These are phyloP conservation scores for Pseudoips prasinana DNA, from an alignment of 2,888 invertebrate genomes.

Conservation along the genomic window DNA sequence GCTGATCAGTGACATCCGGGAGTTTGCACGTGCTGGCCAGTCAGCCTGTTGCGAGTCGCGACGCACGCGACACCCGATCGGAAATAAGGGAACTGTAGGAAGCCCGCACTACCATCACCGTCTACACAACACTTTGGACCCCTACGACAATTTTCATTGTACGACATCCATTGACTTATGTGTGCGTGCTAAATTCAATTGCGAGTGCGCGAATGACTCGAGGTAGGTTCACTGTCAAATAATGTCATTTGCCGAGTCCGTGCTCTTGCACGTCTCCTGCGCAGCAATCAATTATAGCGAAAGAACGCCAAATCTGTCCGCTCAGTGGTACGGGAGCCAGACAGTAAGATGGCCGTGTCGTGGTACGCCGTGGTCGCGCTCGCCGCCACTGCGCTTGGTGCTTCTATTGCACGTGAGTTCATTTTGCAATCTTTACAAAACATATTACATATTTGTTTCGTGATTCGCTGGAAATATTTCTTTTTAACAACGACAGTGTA, in stretches of 20 bases:
- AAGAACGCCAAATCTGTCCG: slow-evolving; percentile 61
- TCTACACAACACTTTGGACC: slow-evolving; percentile 18
- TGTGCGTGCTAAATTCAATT: neutral
- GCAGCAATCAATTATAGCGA: slow-evolving; percentile 56
- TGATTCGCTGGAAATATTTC: too few species aligned
- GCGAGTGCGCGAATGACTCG: slow-evolving; percentile 1
- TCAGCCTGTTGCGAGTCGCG: slow-evolving; percentile 27
- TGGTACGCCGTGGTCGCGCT: slow-evolving; percentile 63
- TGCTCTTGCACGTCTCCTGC: slow-evolving; percentile 31
- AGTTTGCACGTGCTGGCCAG: slow-evolving; percentile 45
- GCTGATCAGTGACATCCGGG: slow-evolving; percentile 54
- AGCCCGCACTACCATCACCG: slow-evolving; percentile 54
- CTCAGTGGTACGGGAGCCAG: slow-evolving; percentile 68
- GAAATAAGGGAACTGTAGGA: slow-evolving; percentile 60
- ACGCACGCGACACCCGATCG: slow-evolving; percentile 55
- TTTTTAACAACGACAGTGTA: too few species aligned
- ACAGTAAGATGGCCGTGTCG: slow-evolving; percentile 64
- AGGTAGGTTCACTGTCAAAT: slow-evolving; percentile 7
- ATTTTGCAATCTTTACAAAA: slow-evolving; percentile 19
- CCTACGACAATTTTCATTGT: slow-evolving; percentile 21
- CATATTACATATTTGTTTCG: slow-evolving; percentile 1
- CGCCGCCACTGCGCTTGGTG: slow-evolving; percentile 67
- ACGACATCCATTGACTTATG: slow-evolving; percentile 30
- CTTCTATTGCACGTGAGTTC: slow-evolving; percentile 71
- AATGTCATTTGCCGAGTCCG: slow-evolving; percentile 1